Evolutionary conservation across 2,888 invertebrate genomes (phyloP).

Genomic region (Mimumesa dahlbomi): DNA sequence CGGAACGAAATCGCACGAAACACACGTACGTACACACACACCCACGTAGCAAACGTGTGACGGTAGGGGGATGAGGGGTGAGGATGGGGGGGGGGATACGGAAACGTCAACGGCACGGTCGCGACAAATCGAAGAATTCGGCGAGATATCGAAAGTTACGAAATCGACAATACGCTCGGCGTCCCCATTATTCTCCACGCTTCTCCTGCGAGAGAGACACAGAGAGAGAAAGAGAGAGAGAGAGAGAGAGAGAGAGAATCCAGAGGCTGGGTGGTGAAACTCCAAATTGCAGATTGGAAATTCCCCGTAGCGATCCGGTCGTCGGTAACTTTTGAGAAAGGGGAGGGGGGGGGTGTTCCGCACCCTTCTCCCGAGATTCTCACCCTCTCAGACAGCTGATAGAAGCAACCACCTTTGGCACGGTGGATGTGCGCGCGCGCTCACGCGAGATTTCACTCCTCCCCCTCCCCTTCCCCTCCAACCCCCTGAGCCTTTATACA

Average conservation of each 20-base stretch:
- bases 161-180: constrained; percentile 53
- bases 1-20: no score
- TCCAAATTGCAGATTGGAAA: constrained; percentile 69
- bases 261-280: constrained; percentile 56
- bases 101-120: constrained; percentile 2
- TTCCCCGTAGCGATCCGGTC: constrained; percentile 51
- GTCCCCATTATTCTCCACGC: constrained; percentile 51
- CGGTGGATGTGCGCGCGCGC: constrained; percentile 15
- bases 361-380: constrained; percentile 21
- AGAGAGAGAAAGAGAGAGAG: constrained; percentile 1
- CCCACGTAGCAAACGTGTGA: no score
- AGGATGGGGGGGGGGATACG: not conserved
- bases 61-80: no score
- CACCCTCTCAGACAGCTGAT: constrained; percentile 37
- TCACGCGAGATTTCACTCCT: no score
- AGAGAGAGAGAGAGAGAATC: constrained; percentile 18
- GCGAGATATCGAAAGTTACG: constrained; percentile 39
- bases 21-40: no score
- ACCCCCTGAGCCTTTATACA: constrained; percentile 56
- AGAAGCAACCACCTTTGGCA: constrained; percentile 44
- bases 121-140: constrained; percentile 29
- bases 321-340: constrained; percentile 37
- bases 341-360: not conserved
- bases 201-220: constrained; percentile 9
- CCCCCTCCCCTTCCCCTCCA: constrained; percentile 21